Evolutionary conservation across 2,888 invertebrate species (phyloP).

Genomic region (Gandaritis pyraliata): DNA sequence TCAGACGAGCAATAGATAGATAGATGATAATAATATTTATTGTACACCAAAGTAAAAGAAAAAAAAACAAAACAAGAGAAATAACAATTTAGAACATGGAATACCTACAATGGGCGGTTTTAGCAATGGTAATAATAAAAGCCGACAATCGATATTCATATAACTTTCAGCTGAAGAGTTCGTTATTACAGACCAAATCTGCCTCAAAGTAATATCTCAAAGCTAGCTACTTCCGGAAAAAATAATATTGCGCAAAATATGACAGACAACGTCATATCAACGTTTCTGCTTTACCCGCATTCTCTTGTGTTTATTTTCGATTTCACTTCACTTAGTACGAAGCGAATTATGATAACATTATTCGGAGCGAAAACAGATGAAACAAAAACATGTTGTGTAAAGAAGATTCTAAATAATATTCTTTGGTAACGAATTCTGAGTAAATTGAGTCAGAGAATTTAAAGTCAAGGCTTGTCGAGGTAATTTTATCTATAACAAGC

Average conservation of each 20-base stretch:
- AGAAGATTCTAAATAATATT: conserved; percentile 30
- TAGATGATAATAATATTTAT: too few relatives aligned
- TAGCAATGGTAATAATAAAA: too few relatives aligned
- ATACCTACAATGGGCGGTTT: too few relatives aligned
- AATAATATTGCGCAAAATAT: conserved; percentile 36
- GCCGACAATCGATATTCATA: too few relatives aligned
- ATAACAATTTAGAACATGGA: too few relatives aligned
- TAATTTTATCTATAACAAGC: not conserved
- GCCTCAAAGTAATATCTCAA: conserved; percentile 18
- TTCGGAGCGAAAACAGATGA: conserved; percentile 53
- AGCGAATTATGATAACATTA: conserved; percentile 53
- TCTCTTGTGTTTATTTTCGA: conserved; percentile 69
- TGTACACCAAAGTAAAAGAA: too few relatives aligned
- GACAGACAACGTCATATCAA: conserved; percentile 37
- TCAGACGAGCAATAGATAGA: too few relatives aligned
- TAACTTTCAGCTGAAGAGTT: not conserved
- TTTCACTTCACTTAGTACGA: conserved; percentile 65
- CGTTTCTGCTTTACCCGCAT: conserved; percentile 59
- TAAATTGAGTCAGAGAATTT: not conserved
- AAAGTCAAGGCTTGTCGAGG: not conserved
- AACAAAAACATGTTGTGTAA: conserved; percentile 42
- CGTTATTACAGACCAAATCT: conserved; percentile 22
- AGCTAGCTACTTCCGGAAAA: conserved; percentile 19
- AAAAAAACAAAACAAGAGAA: too few relatives aligned
- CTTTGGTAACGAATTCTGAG: conserved; percentile 1